Conservation (phyloP, 2,888 invertebrate species). For the Prosapia bicincta region DNA sequence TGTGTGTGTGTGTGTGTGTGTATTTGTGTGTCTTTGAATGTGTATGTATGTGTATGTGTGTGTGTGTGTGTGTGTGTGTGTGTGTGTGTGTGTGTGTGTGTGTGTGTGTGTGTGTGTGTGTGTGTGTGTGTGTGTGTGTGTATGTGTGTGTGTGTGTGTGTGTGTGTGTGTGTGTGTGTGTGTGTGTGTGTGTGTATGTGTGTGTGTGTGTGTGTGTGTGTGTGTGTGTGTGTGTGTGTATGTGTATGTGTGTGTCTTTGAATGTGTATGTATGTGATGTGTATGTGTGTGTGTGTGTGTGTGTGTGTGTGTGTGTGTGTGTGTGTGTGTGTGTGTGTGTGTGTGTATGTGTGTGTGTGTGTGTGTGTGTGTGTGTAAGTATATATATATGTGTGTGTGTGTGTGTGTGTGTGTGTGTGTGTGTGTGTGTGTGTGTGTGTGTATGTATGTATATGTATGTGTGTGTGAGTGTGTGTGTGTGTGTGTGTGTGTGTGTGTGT, state of each 20-base stretch:
- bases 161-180: background rate
- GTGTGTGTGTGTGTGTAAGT: background rate
- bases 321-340: background rate
- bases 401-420: no score
- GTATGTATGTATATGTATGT: no score
- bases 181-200: background rate
- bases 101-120: conserved; percentile 5
- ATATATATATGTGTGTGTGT: no score
- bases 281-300: no score
- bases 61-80: conserved; percentile 5
- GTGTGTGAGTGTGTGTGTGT: no score
- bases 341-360: background rate
- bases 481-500: no score
- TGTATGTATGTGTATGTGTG: background rate
- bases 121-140: conserved; percentile 5
- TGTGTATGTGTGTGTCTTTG: background rate
- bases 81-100: conserved; percentile 5
- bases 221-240: background rate
- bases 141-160: background rate
- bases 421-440: no score
- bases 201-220: background rate
- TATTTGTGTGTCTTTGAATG: background rate
- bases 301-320: no score
- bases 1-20: conserved; percentile 5
- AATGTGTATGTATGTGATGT: background rate